These are phyloP conservation scores for Glomeris maerens DNA, from an alignment of 1,140 invertebrate genomes.

Conservation along the genomic window DNA sequence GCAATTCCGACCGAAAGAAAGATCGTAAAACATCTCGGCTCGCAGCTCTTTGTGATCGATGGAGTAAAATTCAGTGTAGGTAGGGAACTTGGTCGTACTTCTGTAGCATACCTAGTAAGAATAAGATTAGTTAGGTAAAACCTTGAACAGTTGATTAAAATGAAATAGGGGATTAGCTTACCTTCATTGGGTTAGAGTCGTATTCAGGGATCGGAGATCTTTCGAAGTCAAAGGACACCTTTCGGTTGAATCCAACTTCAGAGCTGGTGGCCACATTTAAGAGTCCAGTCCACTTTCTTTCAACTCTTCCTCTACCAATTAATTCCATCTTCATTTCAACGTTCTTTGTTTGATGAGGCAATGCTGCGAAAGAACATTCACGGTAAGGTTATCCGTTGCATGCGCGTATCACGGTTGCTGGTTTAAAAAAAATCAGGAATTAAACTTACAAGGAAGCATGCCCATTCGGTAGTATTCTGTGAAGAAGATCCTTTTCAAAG, in stretches of 20 bases:
- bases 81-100: background rate
- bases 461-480: too few relatives aligned
- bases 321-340: slow-evolving; percentile 1
- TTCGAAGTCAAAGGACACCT: slow-evolving; percentile 3
- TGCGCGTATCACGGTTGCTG: too few relatives aligned
- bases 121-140: background rate
- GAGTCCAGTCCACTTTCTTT: slow-evolving; percentile 1
- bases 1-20: background rate
- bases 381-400: background rate
- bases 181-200: slow-evolving; percentile 1
- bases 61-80: background rate
- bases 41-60: background rate
- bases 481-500: too few relatives aligned
- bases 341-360: background rate
- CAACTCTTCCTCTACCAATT: slow-evolving; percentile 4
- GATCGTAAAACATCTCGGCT: background rate
- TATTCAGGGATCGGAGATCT: slow-evolving; percentile 6
- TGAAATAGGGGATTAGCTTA: background rate
- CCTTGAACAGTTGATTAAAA: background rate
- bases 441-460: too few relatives aligned
- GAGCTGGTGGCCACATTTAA: background rate
- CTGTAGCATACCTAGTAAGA: background rate
- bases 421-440: too few relatives aligned
- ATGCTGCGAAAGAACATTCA: background rate
- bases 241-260: background rate